phyloP scores from a whole-genome alignment of 2,888 invertebrate genomes.

The Rhogogaster chlorosoma region DNA sequence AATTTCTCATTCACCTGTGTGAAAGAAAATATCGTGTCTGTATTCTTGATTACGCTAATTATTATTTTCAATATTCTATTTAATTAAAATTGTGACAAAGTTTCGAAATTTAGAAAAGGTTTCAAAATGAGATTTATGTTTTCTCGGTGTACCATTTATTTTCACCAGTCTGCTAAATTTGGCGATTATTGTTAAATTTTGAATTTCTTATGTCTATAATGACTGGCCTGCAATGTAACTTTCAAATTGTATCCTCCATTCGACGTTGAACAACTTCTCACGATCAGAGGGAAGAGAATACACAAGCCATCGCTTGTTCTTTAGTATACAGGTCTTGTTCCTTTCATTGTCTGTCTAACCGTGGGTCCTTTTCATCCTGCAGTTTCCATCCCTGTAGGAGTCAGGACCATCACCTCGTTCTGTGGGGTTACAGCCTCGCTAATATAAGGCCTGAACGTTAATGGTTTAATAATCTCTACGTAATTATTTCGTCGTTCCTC shows the following conservation, averaged over 20 bases:
- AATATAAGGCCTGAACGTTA: constrained; percentile 5
- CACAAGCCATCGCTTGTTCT: neutral
- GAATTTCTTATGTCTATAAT: neutral
- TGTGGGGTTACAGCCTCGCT: neutral
- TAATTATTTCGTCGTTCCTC: neutral
- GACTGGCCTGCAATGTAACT: neutral
- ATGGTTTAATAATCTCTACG: constrained; percentile 20
- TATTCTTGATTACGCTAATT: neutral
- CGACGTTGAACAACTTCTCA: neutral
- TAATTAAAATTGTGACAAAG: too few relatives aligned
- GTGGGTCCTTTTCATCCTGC: neutral
- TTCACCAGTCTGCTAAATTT: too few relatives aligned
- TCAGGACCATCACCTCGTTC: constrained; percentile 2
- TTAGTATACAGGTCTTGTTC: neutral
- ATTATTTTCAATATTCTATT: neutral
- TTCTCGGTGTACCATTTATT: too few relatives aligned
- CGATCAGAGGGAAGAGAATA: neutral
- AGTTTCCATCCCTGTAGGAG: neutral
- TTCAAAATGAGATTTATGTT: too few relatives aligned
- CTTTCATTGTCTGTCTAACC: constrained; percentile 1
- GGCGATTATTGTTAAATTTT: too few relatives aligned
- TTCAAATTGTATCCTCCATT: neutral
- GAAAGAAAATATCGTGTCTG: neutral
- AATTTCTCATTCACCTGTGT: neutral
- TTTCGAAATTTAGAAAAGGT: too few relatives aligned